Conservation (phyloP, 1,140 invertebrate genomes). For the Habropoda laboriosa region DNA sequence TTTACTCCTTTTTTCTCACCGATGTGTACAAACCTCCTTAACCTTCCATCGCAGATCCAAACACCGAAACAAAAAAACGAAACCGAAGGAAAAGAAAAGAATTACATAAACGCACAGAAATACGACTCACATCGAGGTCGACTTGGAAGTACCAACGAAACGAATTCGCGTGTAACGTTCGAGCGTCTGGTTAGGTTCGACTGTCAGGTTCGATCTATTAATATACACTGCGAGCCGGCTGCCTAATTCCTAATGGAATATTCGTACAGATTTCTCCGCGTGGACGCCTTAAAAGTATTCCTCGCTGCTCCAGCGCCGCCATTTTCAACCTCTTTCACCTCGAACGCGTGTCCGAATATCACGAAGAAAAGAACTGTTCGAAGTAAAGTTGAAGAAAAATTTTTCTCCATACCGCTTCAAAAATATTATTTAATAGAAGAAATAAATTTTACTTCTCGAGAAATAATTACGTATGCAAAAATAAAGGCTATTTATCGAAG, state of each 20-base stretch:
- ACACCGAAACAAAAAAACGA: neutral
- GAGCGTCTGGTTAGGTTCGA: slow-evolving; percentile 73
- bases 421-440: too few species aligned
- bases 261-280: slow-evolving; percentile 57
- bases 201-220: slow-evolving; percentile 79
- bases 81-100: neutral
- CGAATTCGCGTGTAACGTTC: slow-evolving; percentile 31
- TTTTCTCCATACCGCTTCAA: too few species aligned
- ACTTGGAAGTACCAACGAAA: slow-evolving; percentile 18
- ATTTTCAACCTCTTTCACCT: neutral
- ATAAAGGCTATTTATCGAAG: too few species aligned
- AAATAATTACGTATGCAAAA: too few species aligned
- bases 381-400: too few species aligned
- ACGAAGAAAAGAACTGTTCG: too few species aligned
- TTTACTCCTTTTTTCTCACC: too few species aligned
- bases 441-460: too few species aligned
- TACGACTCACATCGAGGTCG: slow-evolving; percentile 10
- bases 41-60: too few species aligned
- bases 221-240: slow-evolving; percentile 68
- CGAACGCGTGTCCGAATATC: neutral
- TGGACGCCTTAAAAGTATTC: slow-evolving; percentile 67
- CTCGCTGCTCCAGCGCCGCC: neutral
- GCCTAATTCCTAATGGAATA: slow-evolving; percentile 69
- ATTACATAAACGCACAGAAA: slow-evolving; percentile 3
- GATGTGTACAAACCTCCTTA: too few species aligned